Percentiles rank a stretch among this genome's conserved stretches.
These are phyloP conservation scores for Meriones unguiculatus DNA, from an alignment of 2,113 vertebrate species.

Conservation along the genomic window DNA sequence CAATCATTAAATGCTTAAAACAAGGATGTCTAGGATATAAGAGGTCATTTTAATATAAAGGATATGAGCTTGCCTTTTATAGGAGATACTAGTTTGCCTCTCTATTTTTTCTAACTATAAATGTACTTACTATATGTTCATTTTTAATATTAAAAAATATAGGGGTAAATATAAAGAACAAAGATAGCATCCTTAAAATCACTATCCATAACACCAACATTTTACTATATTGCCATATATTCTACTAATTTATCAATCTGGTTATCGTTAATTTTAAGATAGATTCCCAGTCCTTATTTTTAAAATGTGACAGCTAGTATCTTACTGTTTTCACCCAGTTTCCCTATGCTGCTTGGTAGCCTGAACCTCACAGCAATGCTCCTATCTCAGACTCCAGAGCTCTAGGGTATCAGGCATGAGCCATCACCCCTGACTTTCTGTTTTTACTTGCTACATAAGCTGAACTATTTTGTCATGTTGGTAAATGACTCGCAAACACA, in stretches of 20 bases:
- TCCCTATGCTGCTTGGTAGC: background rate
- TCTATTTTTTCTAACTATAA: background rate
- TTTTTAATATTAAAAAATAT: slow-evolving; percentile 9
- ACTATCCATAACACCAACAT: background rate
- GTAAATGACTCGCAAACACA: background rate
- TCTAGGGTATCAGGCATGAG: background rate
- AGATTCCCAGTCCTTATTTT: background rate
- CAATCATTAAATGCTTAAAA: slow-evolving; percentile 49
- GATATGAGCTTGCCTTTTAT: background rate
- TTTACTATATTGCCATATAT: background rate
- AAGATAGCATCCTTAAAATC: background rate
- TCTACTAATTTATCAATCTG: background rate
- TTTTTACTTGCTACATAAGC: slow-evolving; percentile 18
- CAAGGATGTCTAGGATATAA: background rate
- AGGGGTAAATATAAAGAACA: background rate
- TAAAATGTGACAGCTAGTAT: background rate
- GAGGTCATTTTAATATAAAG: slow-evolving; percentile 34
- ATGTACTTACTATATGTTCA: background rate
- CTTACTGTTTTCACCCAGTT: too few relatives aligned
- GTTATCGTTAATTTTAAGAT: background rate
- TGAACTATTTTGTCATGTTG: background rate
- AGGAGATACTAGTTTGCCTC: background rate
- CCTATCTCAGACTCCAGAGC: background rate
- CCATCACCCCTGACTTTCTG: background rate
- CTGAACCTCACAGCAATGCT: background rate